Conservation (phyloP, 1,140 invertebrate genomes). For the Neodiprion fabricii region DNA sequence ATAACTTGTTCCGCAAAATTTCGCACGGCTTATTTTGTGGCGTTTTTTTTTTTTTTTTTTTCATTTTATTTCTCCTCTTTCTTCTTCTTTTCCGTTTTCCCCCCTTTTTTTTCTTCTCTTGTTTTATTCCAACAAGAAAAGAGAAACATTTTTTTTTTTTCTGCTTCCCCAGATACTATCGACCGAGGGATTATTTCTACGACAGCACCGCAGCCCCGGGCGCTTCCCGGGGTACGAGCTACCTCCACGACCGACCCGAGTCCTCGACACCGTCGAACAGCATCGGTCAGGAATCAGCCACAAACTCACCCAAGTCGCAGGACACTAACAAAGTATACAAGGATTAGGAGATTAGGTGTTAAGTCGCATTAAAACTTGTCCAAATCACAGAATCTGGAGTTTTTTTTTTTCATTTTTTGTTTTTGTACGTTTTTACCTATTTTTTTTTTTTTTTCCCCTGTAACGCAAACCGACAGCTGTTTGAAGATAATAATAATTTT, state of each 20-base stretch:
- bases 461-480: too few species aligned
- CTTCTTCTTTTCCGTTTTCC: too few species aligned
- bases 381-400: too few species aligned
- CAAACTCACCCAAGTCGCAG: constrained; percentile 46
- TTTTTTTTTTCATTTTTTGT: neutral
- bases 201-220: constrained; percentile 52
- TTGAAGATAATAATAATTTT: too few species aligned
- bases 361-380: too few species aligned
- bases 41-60: too few species aligned
- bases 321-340: constrained; percentile 50
- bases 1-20: too few species aligned
- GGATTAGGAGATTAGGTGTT: constrained; percentile 35
- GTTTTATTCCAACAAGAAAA: too few species aligned
- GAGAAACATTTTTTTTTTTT: too few species aligned
- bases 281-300: constrained; percentile 48
- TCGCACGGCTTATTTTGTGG: too few species aligned
- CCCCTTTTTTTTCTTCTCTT: too few species aligned
- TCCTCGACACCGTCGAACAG: constrained; percentile 53
- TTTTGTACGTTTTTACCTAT: constrained; percentile 6
- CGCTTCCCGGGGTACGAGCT: constrained; percentile 54
- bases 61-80: too few species aligned
- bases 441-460: neutral
- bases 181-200: constrained; percentile 58
- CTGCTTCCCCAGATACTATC: constrained; percentile 45
- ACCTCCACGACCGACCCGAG: constrained; percentile 56